These are phyloP conservation scores for Sphyrna mokarran DNA, from an alignment of 2,113 vertebrate species.

Conservation along the genomic window DNA sequence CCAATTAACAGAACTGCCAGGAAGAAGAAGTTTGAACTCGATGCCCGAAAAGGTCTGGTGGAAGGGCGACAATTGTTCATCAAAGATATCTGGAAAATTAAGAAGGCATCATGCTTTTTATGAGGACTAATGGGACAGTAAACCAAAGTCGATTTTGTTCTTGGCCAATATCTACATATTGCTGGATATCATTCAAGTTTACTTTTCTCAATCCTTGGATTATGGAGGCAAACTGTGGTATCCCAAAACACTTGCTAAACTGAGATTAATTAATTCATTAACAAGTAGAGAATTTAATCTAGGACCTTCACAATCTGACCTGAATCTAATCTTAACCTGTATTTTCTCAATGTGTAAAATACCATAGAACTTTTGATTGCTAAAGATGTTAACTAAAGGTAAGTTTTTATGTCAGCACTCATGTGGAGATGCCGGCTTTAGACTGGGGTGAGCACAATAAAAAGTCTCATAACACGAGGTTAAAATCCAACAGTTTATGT, in stretches of 20 bases:
- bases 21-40: constrained; percentile 91
- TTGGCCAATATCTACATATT: neutral
- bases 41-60: constrained; percentile 75
- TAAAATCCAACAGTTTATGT: no score
- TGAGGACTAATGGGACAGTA: neutral
- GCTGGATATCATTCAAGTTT: neutral
- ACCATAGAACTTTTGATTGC: neutral
- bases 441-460: no score
- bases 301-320: neutral
- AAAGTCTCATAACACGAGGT: no score
- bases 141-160: neutral
- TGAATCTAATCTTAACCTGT: neutral
- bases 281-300: neutral
- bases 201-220: neutral
- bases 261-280: neutral
- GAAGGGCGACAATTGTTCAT: constrained; percentile 74
- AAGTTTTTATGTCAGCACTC: neutral
- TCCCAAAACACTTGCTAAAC: neutral
- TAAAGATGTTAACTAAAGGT: neutral
- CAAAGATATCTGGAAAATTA: constrained; percentile 64
- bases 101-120: neutral
- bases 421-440: no score
- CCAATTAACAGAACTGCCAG: constrained; percentile 80
- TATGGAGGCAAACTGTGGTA: no score
- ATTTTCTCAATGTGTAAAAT: neutral